Evolutionary conservation across 2,113 vertebrate species (phyloP), one percentile per base, ranked within the genome.

Genomic region (Probosciger aterrimus): DNA sequence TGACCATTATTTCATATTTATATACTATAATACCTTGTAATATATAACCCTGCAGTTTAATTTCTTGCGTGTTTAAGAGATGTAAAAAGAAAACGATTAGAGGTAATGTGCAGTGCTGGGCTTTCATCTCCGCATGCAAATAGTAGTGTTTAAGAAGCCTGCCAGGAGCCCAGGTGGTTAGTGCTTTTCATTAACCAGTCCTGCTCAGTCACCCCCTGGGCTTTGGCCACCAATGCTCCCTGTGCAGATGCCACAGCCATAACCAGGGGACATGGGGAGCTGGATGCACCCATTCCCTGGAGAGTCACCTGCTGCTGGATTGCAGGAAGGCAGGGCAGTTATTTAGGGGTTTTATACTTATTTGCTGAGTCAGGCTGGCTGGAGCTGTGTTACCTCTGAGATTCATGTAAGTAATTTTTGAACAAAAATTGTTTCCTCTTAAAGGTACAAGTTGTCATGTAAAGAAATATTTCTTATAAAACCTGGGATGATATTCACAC

Each of bases 211-310:
- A 37, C 11, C n/a, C 30, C 14, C 44, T 33, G 16, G 59, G 10
- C 17, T 93, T 30, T 81, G 60, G 18, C 24, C 65, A 47, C 31
- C 0, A 0, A 0, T 4, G 4, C 8, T 67, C 46, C 50, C 27
- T 18, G 43, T 3, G 6, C 24, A 30, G 15, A 30, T 2, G 3
- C 13, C 25, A 13, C 28, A 30, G 41, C 17, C 24, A 22, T 37
- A 41, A 4, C 11, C 12, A 6, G 24, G 22, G 9, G 9, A 82
- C 37, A 35, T 1, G 3, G 44, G n/a, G 7, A 84, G 4, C 11
- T 47, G 22, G 30, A 85, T 53, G 24, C 14, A 53, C 17, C 8
- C 28, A 9, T 37, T n/a, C 25, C 41, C 55, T 59, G 31, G 6
- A 53, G 5, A 4, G 10, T 55, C 47, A 62, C 18, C 15, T 43